Evolutionary conservation across 2,797 vertebrate species (phyloP).

Genomic region (Uromys caudimaculatus): DNA sequence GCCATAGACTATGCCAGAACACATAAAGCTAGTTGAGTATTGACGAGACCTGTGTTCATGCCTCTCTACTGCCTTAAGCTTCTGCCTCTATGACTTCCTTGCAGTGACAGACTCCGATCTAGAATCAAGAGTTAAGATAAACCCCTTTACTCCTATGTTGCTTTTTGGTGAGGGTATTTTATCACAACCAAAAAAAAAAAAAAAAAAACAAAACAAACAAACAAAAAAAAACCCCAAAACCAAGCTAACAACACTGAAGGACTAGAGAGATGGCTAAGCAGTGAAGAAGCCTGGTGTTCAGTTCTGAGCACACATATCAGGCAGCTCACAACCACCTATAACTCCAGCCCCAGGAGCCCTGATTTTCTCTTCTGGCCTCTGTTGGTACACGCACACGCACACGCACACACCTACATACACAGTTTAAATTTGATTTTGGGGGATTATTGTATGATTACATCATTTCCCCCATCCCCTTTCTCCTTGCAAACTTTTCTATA

Average conservation of each 20-base stretch:
- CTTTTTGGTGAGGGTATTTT: neutral
- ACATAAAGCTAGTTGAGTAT: neutral
- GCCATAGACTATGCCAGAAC: too few species aligned
- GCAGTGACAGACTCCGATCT: neutral
- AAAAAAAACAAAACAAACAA: too few species aligned
- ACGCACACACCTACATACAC: too few species aligned
- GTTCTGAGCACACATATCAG: neutral
- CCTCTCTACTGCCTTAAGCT: neutral
- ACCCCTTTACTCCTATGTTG: neutral
- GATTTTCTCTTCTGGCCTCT: neutral
- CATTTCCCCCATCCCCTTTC: neutral
- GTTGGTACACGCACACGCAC: neutral
- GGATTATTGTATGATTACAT: neutral
- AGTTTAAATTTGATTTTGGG: neutral
- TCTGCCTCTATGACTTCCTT: neutral
- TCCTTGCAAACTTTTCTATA: neutral
- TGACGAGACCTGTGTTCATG: neutral
- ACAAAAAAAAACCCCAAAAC: too few species aligned
- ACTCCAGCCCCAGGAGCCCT: neutral
- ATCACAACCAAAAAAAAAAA: neutral
- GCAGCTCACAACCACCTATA: neutral
- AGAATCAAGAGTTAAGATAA: neutral
- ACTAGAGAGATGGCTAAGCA: neutral
- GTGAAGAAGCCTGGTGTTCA: neutral
- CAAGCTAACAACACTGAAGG: neutral